Evolutionary conservation across 2,797 vertebrate genomes (phyloP).

Genomic region (Pitangus sulphuratus): DNA sequence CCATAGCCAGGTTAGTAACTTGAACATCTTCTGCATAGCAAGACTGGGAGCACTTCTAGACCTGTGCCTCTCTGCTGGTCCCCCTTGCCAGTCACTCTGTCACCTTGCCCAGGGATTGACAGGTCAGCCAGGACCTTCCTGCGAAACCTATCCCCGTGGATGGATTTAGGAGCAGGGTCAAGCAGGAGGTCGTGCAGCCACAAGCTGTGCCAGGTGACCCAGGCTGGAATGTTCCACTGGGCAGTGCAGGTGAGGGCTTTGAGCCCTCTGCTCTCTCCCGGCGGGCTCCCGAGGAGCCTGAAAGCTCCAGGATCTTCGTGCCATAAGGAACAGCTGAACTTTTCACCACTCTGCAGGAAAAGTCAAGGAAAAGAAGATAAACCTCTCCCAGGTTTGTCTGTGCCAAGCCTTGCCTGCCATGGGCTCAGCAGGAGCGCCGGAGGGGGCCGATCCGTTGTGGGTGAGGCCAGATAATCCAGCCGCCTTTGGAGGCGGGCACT

Average conservation of each 20-base stretch:
- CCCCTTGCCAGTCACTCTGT: neutral
- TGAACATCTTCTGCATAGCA: neutral
- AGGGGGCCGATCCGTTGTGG: accelerated
- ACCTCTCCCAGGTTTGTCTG: accelerated
- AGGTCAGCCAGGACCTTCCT: neutral
- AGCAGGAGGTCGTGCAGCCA: accelerated
- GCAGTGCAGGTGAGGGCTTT: neutral
- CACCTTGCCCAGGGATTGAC: accelerated
- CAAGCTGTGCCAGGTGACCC: accelerated
- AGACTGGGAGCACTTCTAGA: neutral
- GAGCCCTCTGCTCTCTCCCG: neutral
- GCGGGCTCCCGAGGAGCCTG: neutral
- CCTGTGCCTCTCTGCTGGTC: neutral
- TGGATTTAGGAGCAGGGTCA: neutral
- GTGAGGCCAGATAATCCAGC: neutral
- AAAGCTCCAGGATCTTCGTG: neutral
- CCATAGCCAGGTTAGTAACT: accelerated
- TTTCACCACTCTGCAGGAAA: neutral
- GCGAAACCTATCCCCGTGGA: neutral
- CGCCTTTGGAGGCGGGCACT: neutral
- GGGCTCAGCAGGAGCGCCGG: accelerated
- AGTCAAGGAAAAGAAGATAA: neutral
- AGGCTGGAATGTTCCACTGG: neutral
- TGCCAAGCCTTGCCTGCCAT: neutral
- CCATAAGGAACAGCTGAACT: neutral